Evolutionary conservation across 2,113 vertebrate species (phyloP), one percentile per base, ranked within the genome.

Genomic region (Myrmecobius fasciatus): DNA sequence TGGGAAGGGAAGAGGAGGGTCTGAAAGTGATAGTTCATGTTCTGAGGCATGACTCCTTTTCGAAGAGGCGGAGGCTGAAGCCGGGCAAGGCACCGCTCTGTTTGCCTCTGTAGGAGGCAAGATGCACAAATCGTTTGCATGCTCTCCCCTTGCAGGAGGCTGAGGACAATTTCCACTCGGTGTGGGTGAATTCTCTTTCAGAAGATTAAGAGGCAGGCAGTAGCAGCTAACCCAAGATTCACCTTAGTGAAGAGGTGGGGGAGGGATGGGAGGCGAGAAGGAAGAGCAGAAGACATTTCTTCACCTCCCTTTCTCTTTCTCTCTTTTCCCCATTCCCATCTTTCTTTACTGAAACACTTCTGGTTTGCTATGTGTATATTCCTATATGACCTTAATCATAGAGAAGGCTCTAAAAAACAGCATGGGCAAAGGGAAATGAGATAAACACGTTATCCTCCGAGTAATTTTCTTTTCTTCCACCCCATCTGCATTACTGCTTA

Each of bases 161-260:
- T 83, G 67, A 83, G 67, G 20, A 36, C 67, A 22, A 83, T 83
- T 83, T 83, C 67, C 17, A 83, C 67, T 83, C 36, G 67, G 67
- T 83, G 67, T 83, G 67, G 67, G 67, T 43, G 67, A 83, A 83
- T 43, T 83, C 67, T 83, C 67, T 83, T 83, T 83, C 67, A 83
- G 67, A n/a, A 83, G 67, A 83, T 83, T 83, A 83, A 83, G 67
- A 83, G 67, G n/a, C 67, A 83, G 67, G 67, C 67, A 83, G 67
- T 7, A 83, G 67, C 67, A 83, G 67, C 67, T 83, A 83, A 83
- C 67, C 67, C 67, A 83, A 83, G 67, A 83, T 83, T 83, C 67
- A 83, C 67, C 67, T 83, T 83, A 43, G 67, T 43, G 67, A n/a
- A 83, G 36, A 20, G 67, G 36, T 83, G 67, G 67, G 67, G 67